These are phyloP conservation scores for Ptychochromis oligacanthus DNA, from an alignment of 2,113 vertebrate species.

Conservation along the genomic window DNA sequence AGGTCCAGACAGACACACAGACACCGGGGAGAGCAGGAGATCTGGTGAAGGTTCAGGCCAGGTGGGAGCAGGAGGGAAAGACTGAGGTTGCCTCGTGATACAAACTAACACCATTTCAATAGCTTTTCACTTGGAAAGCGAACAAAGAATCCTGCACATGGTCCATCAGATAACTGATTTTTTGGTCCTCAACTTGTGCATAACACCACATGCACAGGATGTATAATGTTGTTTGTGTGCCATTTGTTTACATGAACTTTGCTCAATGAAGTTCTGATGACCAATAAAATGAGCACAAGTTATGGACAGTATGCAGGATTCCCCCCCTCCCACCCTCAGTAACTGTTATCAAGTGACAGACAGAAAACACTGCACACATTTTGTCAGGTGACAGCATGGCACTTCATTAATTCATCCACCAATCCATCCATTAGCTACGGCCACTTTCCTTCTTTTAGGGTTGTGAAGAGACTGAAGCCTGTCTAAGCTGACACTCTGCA, in stretches of 20 bases:
- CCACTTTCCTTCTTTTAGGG: not conserved
- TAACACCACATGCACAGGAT: not conserved
- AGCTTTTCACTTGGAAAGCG: not conserved
- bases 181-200: not conserved
- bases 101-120: not conserved
- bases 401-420: not conserved
- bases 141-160: not conserved
- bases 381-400: not conserved
- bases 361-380: not conserved
- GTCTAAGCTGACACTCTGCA: too few species aligned
- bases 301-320: not conserved
- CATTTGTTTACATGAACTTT: not conserved
- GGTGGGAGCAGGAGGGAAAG: not conserved
- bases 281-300: rapidly evolving
- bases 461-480: not conserved
- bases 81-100: not conserved
- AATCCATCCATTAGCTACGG: not conserved
- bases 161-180: not conserved
- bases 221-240: not conserved
- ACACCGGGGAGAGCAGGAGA: constrained; percentile 61
- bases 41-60: constrained; percentile 38
- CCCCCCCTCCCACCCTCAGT: not conserved
- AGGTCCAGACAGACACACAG: constrained; percentile 55
- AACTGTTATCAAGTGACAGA: not conserved
- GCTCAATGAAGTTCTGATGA: not conserved